Percentiles rank a stretch among this genome's conserved stretches.
Evolutionary conservation across 2,113 vertebrate species (phyloP).

Genomic region (Atrichornis clamosus): DNA sequence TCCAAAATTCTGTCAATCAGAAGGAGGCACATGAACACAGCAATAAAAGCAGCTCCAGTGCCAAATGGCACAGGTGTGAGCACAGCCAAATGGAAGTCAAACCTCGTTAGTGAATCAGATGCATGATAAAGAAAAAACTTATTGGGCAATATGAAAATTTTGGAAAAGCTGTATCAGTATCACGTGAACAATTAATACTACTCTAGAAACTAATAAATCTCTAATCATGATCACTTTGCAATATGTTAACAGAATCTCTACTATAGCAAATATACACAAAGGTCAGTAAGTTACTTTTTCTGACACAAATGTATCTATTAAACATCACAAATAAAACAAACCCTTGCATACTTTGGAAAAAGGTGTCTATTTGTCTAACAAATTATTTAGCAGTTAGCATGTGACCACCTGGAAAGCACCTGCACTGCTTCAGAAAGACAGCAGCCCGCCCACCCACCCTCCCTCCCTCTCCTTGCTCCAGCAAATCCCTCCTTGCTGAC

Average conservation of each 20-base stretch:
- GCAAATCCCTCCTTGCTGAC: background rate
- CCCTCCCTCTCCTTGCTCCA: background rate
- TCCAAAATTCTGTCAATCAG: background rate
- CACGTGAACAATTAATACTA: background rate
- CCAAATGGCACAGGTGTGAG: background rate
- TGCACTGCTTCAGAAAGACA: background rate
- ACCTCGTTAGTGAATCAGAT: background rate
- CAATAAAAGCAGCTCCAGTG: rapidly evolving
- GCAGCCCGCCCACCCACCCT: background rate
- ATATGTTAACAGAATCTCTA: background rate
- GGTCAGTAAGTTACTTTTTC: background rate
- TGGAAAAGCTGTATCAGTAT: background rate
- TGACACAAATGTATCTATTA: background rate
- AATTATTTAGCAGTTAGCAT: background rate
- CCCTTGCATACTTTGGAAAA: background rate
- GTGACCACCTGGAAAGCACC: background rate
- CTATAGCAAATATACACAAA: background rate
- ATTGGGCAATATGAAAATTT: background rate
- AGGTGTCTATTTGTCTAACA: background rate
- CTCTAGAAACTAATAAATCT: background rate
- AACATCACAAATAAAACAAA: background rate
- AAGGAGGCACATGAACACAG: background rate
- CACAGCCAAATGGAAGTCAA: background rate
- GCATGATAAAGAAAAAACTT: background rate
- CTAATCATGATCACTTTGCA: background rate